These are phyloP conservation scores for Oryzias javanicus DNA, from an alignment of 2,113 vertebrate species.

Conservation along the genomic window DNA sequence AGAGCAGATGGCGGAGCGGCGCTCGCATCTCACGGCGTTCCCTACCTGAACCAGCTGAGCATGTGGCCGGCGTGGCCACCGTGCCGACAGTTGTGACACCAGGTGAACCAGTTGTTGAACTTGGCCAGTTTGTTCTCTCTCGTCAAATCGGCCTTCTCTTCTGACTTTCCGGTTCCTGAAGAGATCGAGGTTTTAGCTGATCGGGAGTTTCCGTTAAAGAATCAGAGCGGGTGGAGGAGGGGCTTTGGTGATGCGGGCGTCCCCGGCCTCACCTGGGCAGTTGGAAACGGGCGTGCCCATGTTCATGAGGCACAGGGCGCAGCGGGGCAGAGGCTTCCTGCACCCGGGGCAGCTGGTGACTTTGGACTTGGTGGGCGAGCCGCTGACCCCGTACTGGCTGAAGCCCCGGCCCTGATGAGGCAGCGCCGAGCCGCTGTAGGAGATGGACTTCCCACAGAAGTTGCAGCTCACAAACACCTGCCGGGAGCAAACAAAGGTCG, in stretches of 20 bases:
- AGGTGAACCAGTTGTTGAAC: constrained; percentile 99
- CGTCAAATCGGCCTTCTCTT: constrained; percentile 94
- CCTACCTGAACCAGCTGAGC: constrained; percentile 98
- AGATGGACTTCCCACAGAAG: constrained; percentile 99
- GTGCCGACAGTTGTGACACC: constrained; percentile 98
- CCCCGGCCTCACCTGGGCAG: constrained; percentile 81
- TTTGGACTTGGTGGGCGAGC: constrained; percentile 97
- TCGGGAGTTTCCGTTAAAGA: too few relatives aligned
- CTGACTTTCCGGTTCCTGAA: constrained; percentile 89
- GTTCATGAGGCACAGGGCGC: constrained; percentile 97
- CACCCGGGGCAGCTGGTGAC: constrained; percentile 98
- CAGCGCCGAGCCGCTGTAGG: constrained; percentile 93
- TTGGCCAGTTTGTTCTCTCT: constrained; percentile 98
- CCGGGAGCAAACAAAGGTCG: constrained; percentile 40
- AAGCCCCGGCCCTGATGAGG: constrained; percentile 97
- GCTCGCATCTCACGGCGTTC: too few relatives aligned
- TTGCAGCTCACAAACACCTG: constrained; percentile 99
- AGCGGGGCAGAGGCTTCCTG: constrained; percentile 95
- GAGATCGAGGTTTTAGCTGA: background rate
- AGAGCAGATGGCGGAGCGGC: too few relatives aligned
- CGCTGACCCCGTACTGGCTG: constrained; percentile 95
- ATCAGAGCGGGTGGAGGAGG: too few relatives aligned
- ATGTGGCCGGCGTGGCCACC: constrained; percentile 97
- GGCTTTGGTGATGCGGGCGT: too few relatives aligned
- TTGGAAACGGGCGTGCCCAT: constrained; percentile 98